phyloP scores from a whole-genome alignment of 2,888 invertebrate species.

The Tupiocoris notatus region DNA sequence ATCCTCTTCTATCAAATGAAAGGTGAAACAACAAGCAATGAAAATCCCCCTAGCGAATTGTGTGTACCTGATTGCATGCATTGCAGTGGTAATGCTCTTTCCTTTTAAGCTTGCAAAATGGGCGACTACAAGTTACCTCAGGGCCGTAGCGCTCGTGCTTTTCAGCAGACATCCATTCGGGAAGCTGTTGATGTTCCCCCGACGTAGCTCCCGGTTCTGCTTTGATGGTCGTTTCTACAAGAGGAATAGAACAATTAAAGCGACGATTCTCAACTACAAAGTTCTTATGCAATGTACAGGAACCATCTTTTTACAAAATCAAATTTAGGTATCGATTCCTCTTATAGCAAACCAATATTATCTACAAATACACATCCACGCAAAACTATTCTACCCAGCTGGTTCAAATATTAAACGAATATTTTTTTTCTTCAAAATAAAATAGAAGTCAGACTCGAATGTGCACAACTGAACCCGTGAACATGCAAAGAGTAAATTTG shows the following conservation, averaged over 20 bases:
- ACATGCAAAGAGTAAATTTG: neutral
- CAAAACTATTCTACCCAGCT: too few relatives aligned
- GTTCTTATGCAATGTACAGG: too few relatives aligned
- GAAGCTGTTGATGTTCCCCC: conserved; percentile 43
- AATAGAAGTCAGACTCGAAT: neutral
- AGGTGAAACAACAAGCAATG: neutral
- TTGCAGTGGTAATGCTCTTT: conserved; percentile 78
- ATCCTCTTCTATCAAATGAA: neutral
- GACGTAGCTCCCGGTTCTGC: conserved; percentile 46
- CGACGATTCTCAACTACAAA: too few relatives aligned
- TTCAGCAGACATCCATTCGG: conserved; percentile 53
- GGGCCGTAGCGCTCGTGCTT: conserved; percentile 62
- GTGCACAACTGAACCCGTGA: neutral
- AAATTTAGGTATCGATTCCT: too few relatives aligned
- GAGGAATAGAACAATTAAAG: neutral
- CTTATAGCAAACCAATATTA: too few relatives aligned
- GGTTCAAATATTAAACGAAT: too few relatives aligned
- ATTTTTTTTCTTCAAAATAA: too few relatives aligned
- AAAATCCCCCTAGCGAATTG: conserved; percentile 16
- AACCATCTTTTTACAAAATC: too few relatives aligned
- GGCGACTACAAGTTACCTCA: conserved; percentile 68
- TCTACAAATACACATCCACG: too few relatives aligned
- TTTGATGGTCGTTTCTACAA: conserved; percentile 48
- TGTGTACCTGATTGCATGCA: conserved; percentile 67
- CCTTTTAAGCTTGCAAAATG: conserved; percentile 76